Percentiles rank a stretch among this genome's conserved stretches.
These are phyloP conservation scores for Chiloscyllium plagiosum DNA, from an alignment of 2,113 vertebrate species.

Conservation along the genomic window DNA sequence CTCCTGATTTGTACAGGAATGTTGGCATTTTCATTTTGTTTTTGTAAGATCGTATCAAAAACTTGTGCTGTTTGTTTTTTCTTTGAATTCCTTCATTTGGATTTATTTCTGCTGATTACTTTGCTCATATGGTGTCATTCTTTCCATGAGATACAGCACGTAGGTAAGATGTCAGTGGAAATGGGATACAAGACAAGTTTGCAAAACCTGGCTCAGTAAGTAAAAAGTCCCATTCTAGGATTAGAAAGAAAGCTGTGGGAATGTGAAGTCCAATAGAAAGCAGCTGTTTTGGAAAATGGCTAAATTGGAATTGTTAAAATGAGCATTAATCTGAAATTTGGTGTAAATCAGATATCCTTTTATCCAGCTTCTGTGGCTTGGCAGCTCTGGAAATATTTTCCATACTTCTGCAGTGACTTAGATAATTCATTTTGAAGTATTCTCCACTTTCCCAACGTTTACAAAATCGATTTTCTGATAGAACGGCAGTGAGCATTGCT, in stretches of 20 bases:
- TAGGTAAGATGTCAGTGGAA: conserved; percentile 2
- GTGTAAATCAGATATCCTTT: conserved; percentile 1
- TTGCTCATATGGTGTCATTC: neutral
- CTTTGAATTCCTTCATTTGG: neutral
- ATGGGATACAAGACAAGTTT: conserved; percentile 5
- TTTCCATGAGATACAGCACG: conserved; percentile 14
- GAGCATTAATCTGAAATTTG: neutral
- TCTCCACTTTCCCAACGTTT: neutral
- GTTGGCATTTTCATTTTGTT: conserved; percentile 21
- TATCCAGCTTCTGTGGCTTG: neutral
- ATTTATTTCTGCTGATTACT: neutral
- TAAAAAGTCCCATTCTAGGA: neutral
- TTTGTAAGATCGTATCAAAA: conserved; percentile 12
- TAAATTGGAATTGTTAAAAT: neutral
- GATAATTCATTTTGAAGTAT: neutral
- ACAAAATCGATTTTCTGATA: neutral
- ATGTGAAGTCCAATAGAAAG: conserved; percentile 5
- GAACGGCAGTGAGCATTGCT: neutral
- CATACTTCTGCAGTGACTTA: neutral
- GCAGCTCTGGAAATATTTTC: neutral
- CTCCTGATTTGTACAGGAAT: neutral
- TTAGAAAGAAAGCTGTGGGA: neutral
- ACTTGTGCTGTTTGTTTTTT: conserved; percentile 5
- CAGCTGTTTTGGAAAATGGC: conserved; percentile 30
- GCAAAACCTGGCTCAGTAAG: neutral